These are phyloP conservation scores for Lophura nycthemera DNA, from an alignment of 2,113 vertebrate genomes.

Conservation along the genomic window DNA sequence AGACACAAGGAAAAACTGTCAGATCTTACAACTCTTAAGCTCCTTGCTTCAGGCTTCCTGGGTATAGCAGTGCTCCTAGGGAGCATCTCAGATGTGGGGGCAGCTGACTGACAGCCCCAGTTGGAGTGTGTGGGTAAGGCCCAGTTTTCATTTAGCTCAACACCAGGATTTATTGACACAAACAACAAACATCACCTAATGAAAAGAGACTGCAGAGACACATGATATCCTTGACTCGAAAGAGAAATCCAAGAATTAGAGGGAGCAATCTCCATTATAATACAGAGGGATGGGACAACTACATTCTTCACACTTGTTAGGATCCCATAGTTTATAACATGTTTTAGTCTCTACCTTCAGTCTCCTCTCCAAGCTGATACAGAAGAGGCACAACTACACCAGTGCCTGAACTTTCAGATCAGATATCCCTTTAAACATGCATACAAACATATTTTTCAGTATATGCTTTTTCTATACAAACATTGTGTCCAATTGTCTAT, in stretches of 20 bases:
- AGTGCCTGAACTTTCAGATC: not conserved
- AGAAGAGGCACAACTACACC: fast-evolving
- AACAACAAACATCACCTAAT: not conserved
- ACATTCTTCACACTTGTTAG: not conserved
- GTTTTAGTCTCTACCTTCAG: not conserved
- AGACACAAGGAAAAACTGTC: not conserved
- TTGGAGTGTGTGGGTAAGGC: not conserved
- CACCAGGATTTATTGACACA: not conserved
- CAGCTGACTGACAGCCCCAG: not conserved
- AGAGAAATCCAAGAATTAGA: not conserved
- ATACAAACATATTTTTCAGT: not conserved
- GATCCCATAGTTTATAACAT: not conserved
- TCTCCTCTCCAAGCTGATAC: not conserved
- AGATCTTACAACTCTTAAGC: not conserved
- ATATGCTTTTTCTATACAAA: not conserved
- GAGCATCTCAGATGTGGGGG: fast-evolving
- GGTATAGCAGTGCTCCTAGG: not conserved
- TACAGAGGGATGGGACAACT: not conserved
- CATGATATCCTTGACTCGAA: not conserved
- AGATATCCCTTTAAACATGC: not conserved
- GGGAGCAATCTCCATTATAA: not conserved
- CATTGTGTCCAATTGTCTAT: not conserved
- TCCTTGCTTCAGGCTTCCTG: not conserved
- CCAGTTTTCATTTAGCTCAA: not conserved
- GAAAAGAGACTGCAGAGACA: not conserved